These are phyloP conservation scores for Anthopleura sola DNA, from an alignment of 64 coral and sea anemone genomes.

Conservation along the genomic window DNA sequence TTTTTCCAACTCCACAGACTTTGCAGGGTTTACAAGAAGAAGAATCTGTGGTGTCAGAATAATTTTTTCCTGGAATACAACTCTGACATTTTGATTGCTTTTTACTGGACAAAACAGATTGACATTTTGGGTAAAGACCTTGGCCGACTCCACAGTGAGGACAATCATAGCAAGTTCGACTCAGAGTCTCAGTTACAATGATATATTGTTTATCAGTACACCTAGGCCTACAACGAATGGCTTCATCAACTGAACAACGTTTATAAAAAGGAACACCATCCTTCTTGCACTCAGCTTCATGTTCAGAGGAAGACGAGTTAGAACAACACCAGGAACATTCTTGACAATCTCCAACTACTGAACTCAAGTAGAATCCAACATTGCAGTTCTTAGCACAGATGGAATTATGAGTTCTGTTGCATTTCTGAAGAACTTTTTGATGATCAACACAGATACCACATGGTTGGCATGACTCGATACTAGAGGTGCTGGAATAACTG, in stretches of 20 bases:
- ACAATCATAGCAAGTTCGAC: slow-evolving; percentile 10
- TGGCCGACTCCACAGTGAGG: background rate
- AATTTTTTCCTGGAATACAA: slow-evolving; percentile 27
- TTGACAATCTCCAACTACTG: slow-evolving; percentile 16
- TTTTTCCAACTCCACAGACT: slow-evolving; percentile 37
- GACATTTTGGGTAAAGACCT: slow-evolving; percentile 32
- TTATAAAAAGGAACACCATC: slow-evolving; percentile 29
- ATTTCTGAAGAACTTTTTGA: slow-evolving; percentile 19
- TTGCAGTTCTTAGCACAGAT: slow-evolving; percentile 16
- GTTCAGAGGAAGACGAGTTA: background rate
- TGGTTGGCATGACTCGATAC: slow-evolving; percentile 18
- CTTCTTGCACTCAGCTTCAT: background rate
- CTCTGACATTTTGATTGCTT: background rate
- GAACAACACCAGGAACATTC: slow-evolving; percentile 47
- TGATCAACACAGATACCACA: slow-evolving; percentile 28
- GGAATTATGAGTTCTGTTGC: slow-evolving; percentile 23
- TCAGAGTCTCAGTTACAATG: background rate
- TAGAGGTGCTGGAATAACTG: slow-evolving; percentile 19
- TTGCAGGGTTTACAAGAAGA: slow-evolving; percentile 31
- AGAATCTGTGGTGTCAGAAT: slow-evolving; percentile 13
- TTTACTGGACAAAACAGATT: slow-evolving; percentile 8
- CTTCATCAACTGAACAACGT: slow-evolving; percentile 22
- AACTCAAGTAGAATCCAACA: slow-evolving; percentile 23
- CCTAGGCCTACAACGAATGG: slow-evolving; percentile 16
- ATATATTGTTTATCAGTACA: slow-evolving; percentile 41